Evolutionary conservation across 2,113 vertebrate species (phyloP), one percentile per base, ranked within the genome.

Genomic region (Silurus meridionalis): DNA sequence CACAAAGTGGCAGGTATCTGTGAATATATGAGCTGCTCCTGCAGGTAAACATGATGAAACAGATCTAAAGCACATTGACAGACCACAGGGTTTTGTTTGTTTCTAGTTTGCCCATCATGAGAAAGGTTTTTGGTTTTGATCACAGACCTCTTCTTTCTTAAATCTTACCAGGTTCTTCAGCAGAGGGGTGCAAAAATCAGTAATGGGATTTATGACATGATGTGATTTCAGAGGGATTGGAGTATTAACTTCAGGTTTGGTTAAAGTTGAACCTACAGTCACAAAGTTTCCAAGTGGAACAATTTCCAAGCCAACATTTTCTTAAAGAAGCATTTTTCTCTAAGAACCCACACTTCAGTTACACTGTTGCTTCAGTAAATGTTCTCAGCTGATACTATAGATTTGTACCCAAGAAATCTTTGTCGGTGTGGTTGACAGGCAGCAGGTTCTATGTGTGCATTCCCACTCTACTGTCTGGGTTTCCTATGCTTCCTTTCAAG

Each of bases 21-120:
- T 69, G 52, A 87, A 72, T 66, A 14, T 80, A 52, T 7, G 14
- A 63, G 72, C 60, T 78, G 69, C 53, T 63, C 28, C 28, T 48
- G 69, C 25, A 25, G 19, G 23, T 71, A 57, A 53, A 28, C 15
- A 75, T 6, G 55, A 4, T 37, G 72, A 14, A 21, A 15, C 37
- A 52, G 61, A 50, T 7, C 13, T 53, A 28, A 9, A 63, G 48
- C 15, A 21, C 52, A 85, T 13, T 46, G 57, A 53, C 21, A 60
- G n/a, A 57, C 13, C 77, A 58, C 48, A 28, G 57, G 8, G 19
- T 71, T 83, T 13, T 66, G 11, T 66, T 57, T 46, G 15, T 60
- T 83, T 46, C 82, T 46, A 37, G 25, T 19, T 71, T 71, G 37
- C 9, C 1, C 7, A 7, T 71, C 28, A 17, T 2, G 13, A 69